Evolutionary conservation across 1,140 invertebrate genomes (phyloP).

Genomic region (Drusus annulatus): DNA sequence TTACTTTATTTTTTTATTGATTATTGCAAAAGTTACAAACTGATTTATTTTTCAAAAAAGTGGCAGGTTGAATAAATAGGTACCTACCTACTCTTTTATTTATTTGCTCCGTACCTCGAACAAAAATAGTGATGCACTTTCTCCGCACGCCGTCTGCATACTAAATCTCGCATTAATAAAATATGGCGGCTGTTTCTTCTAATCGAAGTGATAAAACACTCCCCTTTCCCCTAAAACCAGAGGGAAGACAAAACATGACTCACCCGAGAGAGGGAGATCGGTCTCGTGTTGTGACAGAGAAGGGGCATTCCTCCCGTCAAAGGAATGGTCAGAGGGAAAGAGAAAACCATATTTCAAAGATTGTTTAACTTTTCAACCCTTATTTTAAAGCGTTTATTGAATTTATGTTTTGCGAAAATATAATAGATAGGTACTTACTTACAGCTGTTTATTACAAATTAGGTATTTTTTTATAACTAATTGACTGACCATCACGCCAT

Average conservation of each 20-base stretch:
- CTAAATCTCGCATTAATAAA: constrained; percentile 29
- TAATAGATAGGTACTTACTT: too few relatives aligned
- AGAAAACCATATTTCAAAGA: not conserved
- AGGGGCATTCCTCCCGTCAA: constrained; percentile 1
- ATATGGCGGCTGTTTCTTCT: constrained; percentile 22
- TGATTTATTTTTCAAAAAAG: too few relatives aligned
- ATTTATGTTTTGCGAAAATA: too few relatives aligned
- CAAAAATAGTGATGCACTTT: constrained; percentile 31
- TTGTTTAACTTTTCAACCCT: not conserved
- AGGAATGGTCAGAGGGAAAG: constrained; percentile 27
- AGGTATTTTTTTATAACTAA: too few relatives aligned
- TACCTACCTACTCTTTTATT: too few relatives aligned
- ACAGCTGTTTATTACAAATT: too few relatives aligned
- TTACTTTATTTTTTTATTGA: too few relatives aligned
- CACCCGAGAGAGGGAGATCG: constrained; percentile 16
- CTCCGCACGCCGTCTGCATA: constrained; percentile 9
- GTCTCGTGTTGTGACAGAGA: constrained; percentile 24
- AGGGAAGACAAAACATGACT: constrained; percentile 54
- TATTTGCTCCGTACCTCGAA: not conserved
- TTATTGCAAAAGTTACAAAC: too few relatives aligned
- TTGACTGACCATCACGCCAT: too few relatives aligned
- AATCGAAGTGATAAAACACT: constrained; percentile 48
- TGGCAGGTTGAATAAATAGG: too few relatives aligned
- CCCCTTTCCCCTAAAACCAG: constrained; percentile 36
- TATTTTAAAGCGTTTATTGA: not conserved